Evolutionary conservation across 2,113 vertebrate genomes (phyloP).

Genomic region (Gnathonemus echidnorhynchus): DNA sequence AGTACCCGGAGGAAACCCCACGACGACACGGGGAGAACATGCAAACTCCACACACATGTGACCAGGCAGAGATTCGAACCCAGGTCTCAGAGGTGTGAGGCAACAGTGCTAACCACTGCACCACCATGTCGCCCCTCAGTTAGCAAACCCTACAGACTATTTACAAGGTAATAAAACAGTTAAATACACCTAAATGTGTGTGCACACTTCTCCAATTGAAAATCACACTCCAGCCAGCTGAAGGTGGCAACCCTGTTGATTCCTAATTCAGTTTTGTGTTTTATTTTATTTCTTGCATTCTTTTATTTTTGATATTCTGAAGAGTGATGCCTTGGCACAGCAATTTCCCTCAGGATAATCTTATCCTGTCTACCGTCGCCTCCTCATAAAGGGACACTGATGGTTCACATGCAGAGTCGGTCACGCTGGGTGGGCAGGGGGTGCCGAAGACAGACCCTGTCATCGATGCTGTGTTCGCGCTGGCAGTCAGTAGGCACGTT

Average conservation of each 20-base stretch:
- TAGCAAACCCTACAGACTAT: neutral
- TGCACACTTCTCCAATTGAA: neutral
- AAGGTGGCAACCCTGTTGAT: neutral
- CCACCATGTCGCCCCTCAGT: too few relatives aligned
- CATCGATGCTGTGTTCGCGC: neutral
- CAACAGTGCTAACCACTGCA: too few relatives aligned
- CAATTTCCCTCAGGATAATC: neutral
- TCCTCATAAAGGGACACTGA: neutral
- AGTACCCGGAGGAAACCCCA: too few relatives aligned
- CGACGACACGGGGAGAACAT: too few relatives aligned
- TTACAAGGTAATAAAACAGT: neutral
- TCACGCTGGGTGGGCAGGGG: neutral
- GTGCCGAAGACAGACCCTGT: neutral
- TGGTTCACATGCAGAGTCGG: neutral
- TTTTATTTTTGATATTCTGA: neutral
- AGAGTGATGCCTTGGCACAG: neutral
- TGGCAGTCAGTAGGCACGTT: neutral
- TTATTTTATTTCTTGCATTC: neutral
- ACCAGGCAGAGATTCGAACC: too few relatives aligned
- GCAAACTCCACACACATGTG: too few relatives aligned
- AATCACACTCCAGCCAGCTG: neutral
- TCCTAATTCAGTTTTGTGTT: neutral
- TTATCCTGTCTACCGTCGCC: neutral
- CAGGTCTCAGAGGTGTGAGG: too few relatives aligned
- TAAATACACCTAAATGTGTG: neutral